These are phyloP conservation scores for Arion vulgaris DNA, from an alignment of 1,140 invertebrate species.

Conservation along the genomic window DNA sequence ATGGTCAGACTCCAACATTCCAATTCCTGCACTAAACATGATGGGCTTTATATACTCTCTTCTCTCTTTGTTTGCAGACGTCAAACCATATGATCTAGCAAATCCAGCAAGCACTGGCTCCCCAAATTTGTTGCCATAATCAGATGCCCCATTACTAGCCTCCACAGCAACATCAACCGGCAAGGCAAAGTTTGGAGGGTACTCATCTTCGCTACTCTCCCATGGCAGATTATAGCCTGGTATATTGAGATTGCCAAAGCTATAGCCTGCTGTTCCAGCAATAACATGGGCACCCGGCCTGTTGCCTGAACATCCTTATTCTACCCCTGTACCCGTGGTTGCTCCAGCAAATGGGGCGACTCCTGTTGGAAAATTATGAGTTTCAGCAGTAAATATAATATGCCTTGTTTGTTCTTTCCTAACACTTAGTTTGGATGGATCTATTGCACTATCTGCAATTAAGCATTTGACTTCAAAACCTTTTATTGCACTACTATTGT, in stretches of 20 bases:
- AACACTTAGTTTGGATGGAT: slow-evolving; percentile 80
- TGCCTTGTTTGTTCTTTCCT: no score
- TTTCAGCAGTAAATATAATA: slow-evolving; percentile 99
- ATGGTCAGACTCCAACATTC: slow-evolving; percentile 87
- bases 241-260: no score
- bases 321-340: no score
- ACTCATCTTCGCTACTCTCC: slow-evolving; percentile 83
- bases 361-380: slow-evolving; percentile 98
- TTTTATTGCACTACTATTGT: slow-evolving; percentile 92
- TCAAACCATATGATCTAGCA: slow-evolving; percentile 89
- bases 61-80: slow-evolving; percentile 79
- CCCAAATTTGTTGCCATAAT: slow-evolving; percentile 99
- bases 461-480: no score
- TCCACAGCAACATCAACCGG: slow-evolving; percentile 87
- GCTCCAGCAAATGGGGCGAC: slow-evolving; percentile 83
- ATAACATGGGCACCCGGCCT: slow-evolving; percentile 81
- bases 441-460: slow-evolving; percentile 77
- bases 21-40: slow-evolving; percentile 98
- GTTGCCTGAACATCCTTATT: slow-evolving; percentile 95
- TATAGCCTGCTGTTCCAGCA: no score
- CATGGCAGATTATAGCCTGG: slow-evolving; percentile 88
- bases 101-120: slow-evolving; percentile 95
- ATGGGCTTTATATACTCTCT: slow-evolving; percentile 98
- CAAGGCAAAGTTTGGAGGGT: slow-evolving; percentile 91
- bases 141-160: slow-evolving; percentile 97